These are phyloP conservation scores for Antechinus flavipes DNA, from an alignment of 2,113 vertebrate genomes.

Conservation along the genomic window DNA sequence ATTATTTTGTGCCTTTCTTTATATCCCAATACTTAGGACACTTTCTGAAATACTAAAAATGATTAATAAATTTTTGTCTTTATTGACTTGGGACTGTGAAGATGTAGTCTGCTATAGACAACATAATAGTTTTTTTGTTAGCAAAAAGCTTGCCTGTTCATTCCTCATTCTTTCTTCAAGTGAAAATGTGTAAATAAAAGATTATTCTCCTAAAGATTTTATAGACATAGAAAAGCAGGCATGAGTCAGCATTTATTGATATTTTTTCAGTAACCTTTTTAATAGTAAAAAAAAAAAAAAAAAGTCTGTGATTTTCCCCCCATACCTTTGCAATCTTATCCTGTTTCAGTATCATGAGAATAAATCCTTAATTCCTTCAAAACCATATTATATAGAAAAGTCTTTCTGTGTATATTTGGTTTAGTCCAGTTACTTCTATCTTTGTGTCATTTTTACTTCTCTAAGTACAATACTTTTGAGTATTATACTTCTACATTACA, in stretches of 20 bases:
- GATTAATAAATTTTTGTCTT: not conserved
- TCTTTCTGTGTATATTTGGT: not conserved
- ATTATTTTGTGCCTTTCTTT: not conserved
- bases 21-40: not conserved
- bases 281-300: not conserved
- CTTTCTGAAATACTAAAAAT: not conserved
- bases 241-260: not conserved
- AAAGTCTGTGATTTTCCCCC: not conserved
- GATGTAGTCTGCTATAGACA: not conserved
- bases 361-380: not conserved
- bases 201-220: not conserved
- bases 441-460: not conserved
- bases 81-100: not conserved
- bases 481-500: not conserved
- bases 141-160: not conserved
- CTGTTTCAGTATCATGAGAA: not conserved
- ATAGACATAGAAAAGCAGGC: not conserved
- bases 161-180: not conserved
- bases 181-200: not conserved
- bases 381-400: not conserved
- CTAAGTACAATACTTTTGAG: not conserved
- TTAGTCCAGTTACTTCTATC: not conserved
- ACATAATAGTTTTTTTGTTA: not conserved
- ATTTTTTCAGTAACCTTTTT: not conserved
- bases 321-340: not conserved